A percentile compares a stretch with the other conserved stretches of the same genome.
Conservation (phyloP, 1,140 invertebrate species). For the Apis laboriosa region DNA sequence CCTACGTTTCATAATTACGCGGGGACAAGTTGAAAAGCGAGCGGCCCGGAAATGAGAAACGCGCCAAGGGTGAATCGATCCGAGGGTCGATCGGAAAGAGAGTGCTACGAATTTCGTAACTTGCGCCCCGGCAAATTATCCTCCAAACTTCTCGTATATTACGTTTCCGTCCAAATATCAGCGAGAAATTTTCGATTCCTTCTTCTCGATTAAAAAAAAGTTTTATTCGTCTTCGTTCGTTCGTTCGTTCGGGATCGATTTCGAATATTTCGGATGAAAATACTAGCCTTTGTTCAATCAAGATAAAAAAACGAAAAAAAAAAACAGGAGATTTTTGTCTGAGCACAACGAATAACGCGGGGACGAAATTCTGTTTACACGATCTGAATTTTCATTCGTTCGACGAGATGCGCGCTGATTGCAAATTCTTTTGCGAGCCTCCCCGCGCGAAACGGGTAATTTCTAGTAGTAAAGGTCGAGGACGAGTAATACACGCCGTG, state of each 20-base stretch:
- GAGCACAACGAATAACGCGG: neutral
- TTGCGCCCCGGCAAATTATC: neutral
- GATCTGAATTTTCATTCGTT: neutral
- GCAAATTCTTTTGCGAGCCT: neutral
- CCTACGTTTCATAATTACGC: constrained; percentile 27
- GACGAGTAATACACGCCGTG: neutral
- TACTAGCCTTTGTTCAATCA: too few relatives aligned
- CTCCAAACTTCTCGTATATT: too few relatives aligned
- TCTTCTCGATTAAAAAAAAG: too few relatives aligned
- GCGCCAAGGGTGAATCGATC: neutral
- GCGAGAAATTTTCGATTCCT: too few relatives aligned
- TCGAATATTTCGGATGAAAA: too few relatives aligned
- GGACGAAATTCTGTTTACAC: neutral
- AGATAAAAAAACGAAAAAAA: too few relatives aligned
- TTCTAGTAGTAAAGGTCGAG: neutral
- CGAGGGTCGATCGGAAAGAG: neutral
- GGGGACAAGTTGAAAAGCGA: constrained; percentile 1
- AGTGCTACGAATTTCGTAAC: neutral
- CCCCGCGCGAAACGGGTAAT: neutral
- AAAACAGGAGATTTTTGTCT: neutral
- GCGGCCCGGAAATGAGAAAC: constrained; percentile 1
- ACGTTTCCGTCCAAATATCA: too few relatives aligned
- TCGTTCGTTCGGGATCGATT: too few relatives aligned
- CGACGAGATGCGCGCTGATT: neutral
- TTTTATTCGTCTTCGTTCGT: too few relatives aligned